Conservation (phyloP, 2,888 invertebrate genomes). For the Artemia sp. region DNA sequence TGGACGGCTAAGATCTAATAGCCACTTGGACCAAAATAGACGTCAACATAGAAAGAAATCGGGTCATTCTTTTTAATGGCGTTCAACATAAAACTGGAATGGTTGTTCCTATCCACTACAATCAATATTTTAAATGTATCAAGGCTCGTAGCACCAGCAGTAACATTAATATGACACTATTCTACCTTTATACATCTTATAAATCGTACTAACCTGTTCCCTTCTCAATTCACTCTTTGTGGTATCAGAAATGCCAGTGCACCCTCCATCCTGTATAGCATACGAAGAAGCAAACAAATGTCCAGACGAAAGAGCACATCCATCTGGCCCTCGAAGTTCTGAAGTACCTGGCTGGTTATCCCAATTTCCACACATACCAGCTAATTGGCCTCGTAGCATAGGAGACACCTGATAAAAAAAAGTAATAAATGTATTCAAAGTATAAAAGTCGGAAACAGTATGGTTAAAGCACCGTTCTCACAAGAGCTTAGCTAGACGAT, state of each 20-base stretch:
- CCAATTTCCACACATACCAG: slow-evolving; percentile 7
- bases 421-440: neutral
- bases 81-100: too few species aligned
- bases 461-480: too few species aligned
- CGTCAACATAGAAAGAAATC: too few species aligned
- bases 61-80: too few species aligned
- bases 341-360: neutral
- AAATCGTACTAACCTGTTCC: slow-evolving; percentile 5
- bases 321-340: neutral
- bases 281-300: neutral
- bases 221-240: neutral
- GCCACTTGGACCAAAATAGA: too few species aligned
- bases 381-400: slow-evolving; percentile 11
- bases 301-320: neutral
- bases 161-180: too few species aligned
- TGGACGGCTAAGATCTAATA: too few species aligned
- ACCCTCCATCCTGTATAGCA: slow-evolving; percentile 4
- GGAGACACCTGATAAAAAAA: neutral
- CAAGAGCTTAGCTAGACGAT: too few species aligned
- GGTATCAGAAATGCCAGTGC: neutral
- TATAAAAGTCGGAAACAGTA: neutral
- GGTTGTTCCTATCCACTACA: too few species aligned
- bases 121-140: too few species aligned
- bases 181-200: too few species aligned
- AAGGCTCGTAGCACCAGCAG: too few species aligned